Conservation (phyloP, 2,113 vertebrate genomes). For the Ibidorhyncha struthersii region DNA sequence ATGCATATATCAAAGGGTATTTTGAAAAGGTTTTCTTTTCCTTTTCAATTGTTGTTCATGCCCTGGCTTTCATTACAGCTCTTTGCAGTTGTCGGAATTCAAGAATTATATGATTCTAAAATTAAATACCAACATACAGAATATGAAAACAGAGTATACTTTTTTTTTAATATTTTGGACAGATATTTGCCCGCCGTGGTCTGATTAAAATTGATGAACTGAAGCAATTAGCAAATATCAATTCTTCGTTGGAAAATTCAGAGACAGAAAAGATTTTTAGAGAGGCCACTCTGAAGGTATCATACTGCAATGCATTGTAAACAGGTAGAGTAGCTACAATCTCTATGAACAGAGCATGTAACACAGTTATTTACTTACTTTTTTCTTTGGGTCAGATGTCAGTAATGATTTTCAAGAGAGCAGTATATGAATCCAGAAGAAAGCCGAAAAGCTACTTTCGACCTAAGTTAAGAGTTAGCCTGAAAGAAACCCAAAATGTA, state of each 20-base stretch:
- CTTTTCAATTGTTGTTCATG: not conserved
- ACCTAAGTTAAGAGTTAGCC: slow-evolving; percentile 72
- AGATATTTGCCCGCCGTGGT: slow-evolving; percentile 91
- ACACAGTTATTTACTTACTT: not conserved
- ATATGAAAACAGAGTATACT: not conserved
- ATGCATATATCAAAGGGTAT: not conserved
- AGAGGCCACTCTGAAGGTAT: slow-evolving; percentile 91
- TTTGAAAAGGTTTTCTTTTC: not conserved
- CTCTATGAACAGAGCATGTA: not conserved
- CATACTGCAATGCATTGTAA: not conserved
- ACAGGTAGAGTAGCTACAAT: not conserved
- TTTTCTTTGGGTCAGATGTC: slow-evolving; percentile 79
- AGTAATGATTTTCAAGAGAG: slow-evolving; percentile 90
- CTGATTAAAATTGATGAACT: slow-evolving; percentile 88
- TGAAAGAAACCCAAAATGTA: slow-evolving; percentile 81
- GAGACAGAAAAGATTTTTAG: slow-evolving; percentile 79
- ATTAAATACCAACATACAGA: not conserved
- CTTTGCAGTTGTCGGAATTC: not conserved
- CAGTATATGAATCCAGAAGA: slow-evolving; percentile 83
- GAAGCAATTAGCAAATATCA: slow-evolving; percentile 79
- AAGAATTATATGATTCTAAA: not conserved
- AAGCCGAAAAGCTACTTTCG: slow-evolving; percentile 72
- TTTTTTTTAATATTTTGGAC: not conserved
- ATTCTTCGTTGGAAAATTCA: slow-evolving; percentile 53
- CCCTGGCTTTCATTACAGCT: not conserved